Evolutionary conservation across 2,797 vertebrate species (phyloP).

Genomic region (Hemitrygon akajei): DNA sequence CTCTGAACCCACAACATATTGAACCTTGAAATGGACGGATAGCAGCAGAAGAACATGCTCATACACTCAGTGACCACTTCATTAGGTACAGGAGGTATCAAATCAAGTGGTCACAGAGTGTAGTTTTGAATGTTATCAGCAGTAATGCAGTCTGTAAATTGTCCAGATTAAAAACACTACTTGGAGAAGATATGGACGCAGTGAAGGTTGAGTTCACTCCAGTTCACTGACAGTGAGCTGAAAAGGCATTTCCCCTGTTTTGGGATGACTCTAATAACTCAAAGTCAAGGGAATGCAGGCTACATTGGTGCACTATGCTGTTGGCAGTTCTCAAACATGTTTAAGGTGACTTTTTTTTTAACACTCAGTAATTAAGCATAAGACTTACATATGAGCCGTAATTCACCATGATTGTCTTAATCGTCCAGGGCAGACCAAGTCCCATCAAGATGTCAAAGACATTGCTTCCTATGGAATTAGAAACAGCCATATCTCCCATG

Average conservation of each 20-base stretch:
- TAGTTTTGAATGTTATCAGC: not conserved
- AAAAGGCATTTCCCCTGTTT: not conserved
- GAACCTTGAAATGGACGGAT: too few species aligned
- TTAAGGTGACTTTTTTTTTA: not conserved
- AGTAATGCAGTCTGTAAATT: not conserved
- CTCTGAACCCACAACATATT: too few species aligned
- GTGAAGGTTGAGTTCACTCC: not conserved
- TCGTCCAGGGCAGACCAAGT: constrained; percentile 83
- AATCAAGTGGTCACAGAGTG: too few species aligned
- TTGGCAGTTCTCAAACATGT: not conserved
- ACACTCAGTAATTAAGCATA: not conserved
- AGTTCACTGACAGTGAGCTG: too few species aligned
- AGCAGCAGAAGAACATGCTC: too few species aligned
- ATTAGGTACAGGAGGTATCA: too few species aligned
- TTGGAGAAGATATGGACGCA: not conserved
- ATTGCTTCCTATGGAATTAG: constrained; percentile 94
- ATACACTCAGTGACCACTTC: too few species aligned
- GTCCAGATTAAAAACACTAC: too few species aligned
- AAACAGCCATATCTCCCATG: constrained; percentile 94
- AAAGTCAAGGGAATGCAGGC: constrained; percentile 30
- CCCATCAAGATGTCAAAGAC: constrained; percentile 94
- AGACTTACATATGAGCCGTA: constrained; percentile 85
- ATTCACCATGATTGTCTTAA: constrained; percentile 84
- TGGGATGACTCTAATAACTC: not conserved
- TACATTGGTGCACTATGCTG: constrained; percentile 31